Percentiles rank a stretch among this genome's conserved stretches.
phyloP scores from a whole-genome alignment of 2,113 vertebrate species.

The Sardina pilchardus region DNA sequence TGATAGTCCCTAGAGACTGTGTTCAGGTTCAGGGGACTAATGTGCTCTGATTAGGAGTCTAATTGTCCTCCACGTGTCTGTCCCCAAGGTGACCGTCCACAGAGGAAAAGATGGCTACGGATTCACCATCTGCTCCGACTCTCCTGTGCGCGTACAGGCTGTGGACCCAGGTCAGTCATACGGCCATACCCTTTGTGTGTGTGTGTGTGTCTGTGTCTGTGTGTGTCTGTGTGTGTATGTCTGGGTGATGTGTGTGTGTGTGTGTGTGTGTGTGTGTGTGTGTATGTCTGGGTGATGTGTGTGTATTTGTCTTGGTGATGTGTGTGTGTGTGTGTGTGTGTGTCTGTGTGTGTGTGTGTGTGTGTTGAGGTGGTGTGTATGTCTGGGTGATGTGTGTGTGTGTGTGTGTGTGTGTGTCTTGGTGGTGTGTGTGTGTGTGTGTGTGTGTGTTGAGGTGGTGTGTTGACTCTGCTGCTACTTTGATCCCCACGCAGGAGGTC shows the following conservation, averaged over 20 bases:
- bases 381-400: no score
- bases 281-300: no score
- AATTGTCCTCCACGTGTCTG: not conserved
- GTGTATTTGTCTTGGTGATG: no score
- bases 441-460: not conserved
- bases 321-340: no score
- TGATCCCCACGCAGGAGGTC: conserved; percentile 73
- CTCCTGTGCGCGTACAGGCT: conserved; percentile 87
- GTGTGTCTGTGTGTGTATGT: no score
- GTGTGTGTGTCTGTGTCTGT: no score
- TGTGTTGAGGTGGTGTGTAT: not conserved
- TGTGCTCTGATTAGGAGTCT: no score
- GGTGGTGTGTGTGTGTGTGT: not conserved
- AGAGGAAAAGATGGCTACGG: conserved; percentile 90
- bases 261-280: no score
- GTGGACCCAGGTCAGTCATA: conserved; percentile 89
- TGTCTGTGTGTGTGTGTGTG: not conserved
- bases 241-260: no score
- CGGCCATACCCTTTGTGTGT: no score
- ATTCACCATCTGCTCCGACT: conserved; percentile 93
- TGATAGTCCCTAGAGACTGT: no score
- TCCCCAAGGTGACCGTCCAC: conserved; percentile 80
- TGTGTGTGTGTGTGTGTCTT: not conserved
- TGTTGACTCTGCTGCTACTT: not conserved
- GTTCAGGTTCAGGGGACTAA: no score